A percentile compares a stretch with the other conserved stretches of the same genome.
Conservation (phyloP, 2,888 invertebrate genomes). For the Apeira syringaria region DNA sequence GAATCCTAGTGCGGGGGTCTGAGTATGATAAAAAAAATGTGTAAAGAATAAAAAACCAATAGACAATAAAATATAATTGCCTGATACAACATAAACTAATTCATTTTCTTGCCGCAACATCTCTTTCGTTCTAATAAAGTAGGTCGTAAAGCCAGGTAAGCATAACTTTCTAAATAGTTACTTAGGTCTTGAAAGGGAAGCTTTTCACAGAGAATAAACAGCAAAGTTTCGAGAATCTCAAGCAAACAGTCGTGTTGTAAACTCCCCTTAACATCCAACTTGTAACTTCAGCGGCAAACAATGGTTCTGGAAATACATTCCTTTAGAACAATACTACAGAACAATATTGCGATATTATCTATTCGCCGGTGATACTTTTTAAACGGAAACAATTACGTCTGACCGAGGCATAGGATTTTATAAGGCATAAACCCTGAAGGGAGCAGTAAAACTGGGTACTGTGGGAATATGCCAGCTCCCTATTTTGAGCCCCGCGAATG, state of each 20-base stretch:
- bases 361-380: constrained; percentile 57
- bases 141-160: too few species aligned
- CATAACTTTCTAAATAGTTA: too few species aligned
- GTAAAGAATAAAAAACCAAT: too few species aligned
- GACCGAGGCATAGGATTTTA: constrained; percentile 67
- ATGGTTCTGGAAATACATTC: constrained; percentile 37
- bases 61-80: too few species aligned
- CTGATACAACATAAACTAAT: too few species aligned
- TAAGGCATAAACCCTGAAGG: constrained; percentile 75
- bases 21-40: too few species aligned
- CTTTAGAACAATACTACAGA: constrained; percentile 51
- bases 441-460: constrained; percentile 67
- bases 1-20: too few species aligned
- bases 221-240: constrained; percentile 33
- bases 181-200: constrained; percentile 28
- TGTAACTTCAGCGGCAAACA: constrained; percentile 37
- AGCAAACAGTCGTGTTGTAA: constrained; percentile 39
- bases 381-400: constrained; percentile 52
- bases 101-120: too few species aligned
- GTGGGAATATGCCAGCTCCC: constrained; percentile 74
- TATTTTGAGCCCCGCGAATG: constrained; percentile 65
- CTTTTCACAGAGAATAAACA: constrained; percentile 30
- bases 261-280: constrained; percentile 38
- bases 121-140: too few species aligned
- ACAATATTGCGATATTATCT: constrained; percentile 64